Evolutionary conservation across 2,113 vertebrate species (phyloP), one percentile per base, ranked within the genome.

Genomic region (Paramisgurnus dabryanus): DNA sequence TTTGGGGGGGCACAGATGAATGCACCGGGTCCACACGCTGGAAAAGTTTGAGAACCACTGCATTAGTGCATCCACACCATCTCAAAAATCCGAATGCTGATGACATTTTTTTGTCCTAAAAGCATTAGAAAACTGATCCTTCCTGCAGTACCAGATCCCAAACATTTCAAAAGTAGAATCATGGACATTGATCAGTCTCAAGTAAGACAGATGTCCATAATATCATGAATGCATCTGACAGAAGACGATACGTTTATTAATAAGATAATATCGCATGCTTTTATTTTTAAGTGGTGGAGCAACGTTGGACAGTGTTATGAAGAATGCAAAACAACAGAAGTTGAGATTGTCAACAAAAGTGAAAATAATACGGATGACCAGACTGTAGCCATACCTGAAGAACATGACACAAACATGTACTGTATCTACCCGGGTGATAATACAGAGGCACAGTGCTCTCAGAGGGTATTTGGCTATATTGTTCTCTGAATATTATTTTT

Each of bases 141-240:
- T 58, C 86, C 86, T 34, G 79, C 50, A 40, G 85, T 86, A 72
- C 86, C 86, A 67, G 85, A 86, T 78, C 81, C 86, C 43, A 84
- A 80, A 69, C 77, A 85, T 53, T 79, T 50, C 3, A 76, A 68
- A 43, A 63, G 78, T 43, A 73, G 43, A 41, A 78, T 86, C n/a
- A 74, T 84, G 61, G 79, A 83, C 47, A 80, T 76, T 72, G 81
- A 80, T 17, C 73, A 82, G 12, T 49, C 41, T 61, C 79, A 84
- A 72, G 85, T 87, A 82, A 70, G 70, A 4, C 45, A 10, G 80
- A 9, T 3, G 8, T 67, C 4, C 22, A 65, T 64, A 3, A 60
- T 43, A 5, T 61, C 2, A 43, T 18, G 18, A 47, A 74, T 45
- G n/a, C 55, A 74, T 12, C 18, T 58, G 15, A 72, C 27, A 34